A percentile compares a stretch with the other conserved stretches of the same genome.
Conservation (phyloP, 2,797 vertebrate species). For the Helostoma temminkii region DNA sequence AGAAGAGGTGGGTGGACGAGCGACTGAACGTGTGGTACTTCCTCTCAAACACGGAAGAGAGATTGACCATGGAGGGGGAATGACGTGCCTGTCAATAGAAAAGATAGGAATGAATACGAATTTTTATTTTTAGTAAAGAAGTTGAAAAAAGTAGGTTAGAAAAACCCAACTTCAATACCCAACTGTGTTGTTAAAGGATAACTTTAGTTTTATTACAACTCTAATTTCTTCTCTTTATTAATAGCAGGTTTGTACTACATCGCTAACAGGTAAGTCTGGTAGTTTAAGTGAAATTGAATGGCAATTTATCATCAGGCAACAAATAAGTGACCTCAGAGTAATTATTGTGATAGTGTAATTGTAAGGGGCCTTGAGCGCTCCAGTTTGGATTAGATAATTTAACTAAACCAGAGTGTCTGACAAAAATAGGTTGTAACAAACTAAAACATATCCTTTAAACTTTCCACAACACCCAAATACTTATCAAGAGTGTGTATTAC, state of each 20-base stretch:
- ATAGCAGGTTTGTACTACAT: too few relatives aligned
- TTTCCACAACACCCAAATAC: not conserved
- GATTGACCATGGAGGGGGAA: constrained; percentile 93
- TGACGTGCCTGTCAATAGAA: constrained; percentile 82
- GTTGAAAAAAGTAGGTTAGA: too few relatives aligned
- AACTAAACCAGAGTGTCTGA: too few relatives aligned
- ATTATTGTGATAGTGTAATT: not conserved
- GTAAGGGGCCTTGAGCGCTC: too few relatives aligned
- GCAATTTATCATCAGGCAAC: not conserved
- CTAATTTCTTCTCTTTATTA: too few relatives aligned
- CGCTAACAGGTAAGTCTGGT: not conserved
- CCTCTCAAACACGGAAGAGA: constrained; percentile 92
- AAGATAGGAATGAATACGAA: constrained; percentile 6
- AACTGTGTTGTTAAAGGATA: constrained; percentile 8
- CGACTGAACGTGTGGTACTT: constrained; percentile 96
- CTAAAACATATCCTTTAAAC: not conserved
- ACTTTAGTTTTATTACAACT: not conserved
- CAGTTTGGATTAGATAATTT: too few relatives aligned
- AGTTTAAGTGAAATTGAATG: not conserved
- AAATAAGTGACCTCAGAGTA: not conserved
- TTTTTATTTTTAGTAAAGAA: too few relatives aligned
- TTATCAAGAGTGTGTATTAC: not conserved
- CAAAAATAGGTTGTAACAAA: not conserved
- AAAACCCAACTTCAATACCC: not conserved
- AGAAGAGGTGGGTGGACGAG: constrained; percentile 95